Percentiles rank a stretch among this genome's conserved stretches.
phyloP scores from a whole-genome alignment of 2,888 invertebrate genomes.

The Acanthosepion esculentum region DNA sequence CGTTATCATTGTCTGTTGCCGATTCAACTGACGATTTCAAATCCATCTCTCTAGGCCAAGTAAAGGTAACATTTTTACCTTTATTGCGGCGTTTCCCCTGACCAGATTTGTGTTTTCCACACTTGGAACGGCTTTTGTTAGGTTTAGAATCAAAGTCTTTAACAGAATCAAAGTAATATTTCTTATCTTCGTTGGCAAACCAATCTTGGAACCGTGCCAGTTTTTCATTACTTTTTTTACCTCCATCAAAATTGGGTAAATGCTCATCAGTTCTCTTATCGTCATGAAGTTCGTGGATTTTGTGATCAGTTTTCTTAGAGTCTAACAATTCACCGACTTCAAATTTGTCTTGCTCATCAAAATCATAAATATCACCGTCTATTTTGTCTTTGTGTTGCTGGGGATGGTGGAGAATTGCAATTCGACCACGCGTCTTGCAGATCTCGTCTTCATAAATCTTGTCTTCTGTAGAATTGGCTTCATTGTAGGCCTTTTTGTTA shows the following conservation, averaged over 20 bases:
- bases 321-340: conserved; percentile 34
- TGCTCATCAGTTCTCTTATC: not conserved
- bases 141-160: not conserved
- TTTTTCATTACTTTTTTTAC: conserved; percentile 16
- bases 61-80: conserved; percentile 41
- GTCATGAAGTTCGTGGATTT: not conserved
- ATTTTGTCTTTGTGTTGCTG: not conserved
- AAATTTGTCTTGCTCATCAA: conserved; percentile 36
- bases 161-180: conserved; percentile 1
- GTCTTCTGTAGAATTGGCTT: not conserved
- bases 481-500: not conserved
- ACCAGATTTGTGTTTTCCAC: not conserved
- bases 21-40: not conserved
- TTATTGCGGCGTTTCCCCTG: conserved; percentile 46
- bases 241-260: conserved; percentile 23
- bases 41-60: conserved; percentile 12
- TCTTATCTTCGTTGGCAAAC: not conserved
- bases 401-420: not conserved
- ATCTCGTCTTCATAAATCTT: not conserved
- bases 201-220: conserved; percentile 14
- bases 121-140: not conserved
- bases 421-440: not conserved
- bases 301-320: conserved; percentile 4
- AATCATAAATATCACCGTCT: conserved; percentile 36
- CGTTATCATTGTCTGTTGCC: not conserved